Conservation (phyloP, 2,113 vertebrate genomes). For the Megaceryle torquata region DNA sequence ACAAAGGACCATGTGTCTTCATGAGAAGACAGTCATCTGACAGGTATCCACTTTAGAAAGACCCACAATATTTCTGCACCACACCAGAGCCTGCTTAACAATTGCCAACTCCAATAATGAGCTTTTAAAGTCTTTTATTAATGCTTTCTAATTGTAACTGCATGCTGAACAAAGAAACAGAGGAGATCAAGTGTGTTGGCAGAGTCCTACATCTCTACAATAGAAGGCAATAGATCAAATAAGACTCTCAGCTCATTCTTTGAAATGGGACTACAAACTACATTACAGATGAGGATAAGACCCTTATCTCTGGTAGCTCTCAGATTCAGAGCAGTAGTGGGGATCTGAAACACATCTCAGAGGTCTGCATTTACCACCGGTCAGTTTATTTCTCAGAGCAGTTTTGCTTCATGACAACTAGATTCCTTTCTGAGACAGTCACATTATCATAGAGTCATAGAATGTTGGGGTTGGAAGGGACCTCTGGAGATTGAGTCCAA, state of each 20-base stretch:
- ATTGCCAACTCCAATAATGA: background rate
- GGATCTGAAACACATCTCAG: background rate
- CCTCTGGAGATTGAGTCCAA: too few relatives aligned
- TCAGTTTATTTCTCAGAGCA: background rate
- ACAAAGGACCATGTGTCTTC: background rate
- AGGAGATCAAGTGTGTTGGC: background rate
- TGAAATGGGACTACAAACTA: background rate
- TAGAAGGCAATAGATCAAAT: background rate
- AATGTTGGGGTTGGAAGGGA: too few relatives aligned
- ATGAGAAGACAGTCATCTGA: background rate
- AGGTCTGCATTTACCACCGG: background rate
- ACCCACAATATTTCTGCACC: background rate
- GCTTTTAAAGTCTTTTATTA: background rate
- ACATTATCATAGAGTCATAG: too few relatives aligned
- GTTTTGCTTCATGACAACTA: background rate
- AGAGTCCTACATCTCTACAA: background rate
- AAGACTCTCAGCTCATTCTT: background rate
- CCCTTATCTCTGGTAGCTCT: accelerated
- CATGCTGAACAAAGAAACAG: background rate
- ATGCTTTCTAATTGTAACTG: background rate
- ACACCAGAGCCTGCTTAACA: background rate
- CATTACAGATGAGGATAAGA: background rate
- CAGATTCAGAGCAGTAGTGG: background rate
- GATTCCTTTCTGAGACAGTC: background rate
- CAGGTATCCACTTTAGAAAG: background rate